Percentiles rank a stretch among this genome's conserved stretches.
These are phyloP conservation scores for Harpagoxenus sublaevis DNA, from an alignment of 2,888 invertebrate genomes.

Conservation along the genomic window DNA sequence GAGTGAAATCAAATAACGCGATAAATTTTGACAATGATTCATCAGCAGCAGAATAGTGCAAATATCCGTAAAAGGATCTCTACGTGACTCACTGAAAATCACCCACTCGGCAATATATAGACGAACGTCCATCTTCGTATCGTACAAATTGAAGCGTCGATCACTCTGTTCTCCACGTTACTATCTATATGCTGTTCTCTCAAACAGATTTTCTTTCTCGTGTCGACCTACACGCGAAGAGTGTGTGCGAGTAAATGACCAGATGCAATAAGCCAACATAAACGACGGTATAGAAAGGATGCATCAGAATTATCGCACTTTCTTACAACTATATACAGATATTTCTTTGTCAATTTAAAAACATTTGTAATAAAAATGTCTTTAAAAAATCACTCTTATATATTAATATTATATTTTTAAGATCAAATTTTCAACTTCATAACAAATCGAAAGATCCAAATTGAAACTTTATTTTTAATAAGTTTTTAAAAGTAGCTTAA, in stretches of 20 bases:
- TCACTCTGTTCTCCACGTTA: slow-evolving; percentile 22
- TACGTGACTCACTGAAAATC: slow-evolving; percentile 44
- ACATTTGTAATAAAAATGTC: neutral
- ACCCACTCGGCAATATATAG: slow-evolving; percentile 26
- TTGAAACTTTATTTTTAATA: neutral
- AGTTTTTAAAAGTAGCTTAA: neutral
- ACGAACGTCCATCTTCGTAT: slow-evolving; percentile 26
- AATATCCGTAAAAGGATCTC: slow-evolving; percentile 40
- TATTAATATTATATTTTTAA: neutral
- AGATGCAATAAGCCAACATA: neutral
- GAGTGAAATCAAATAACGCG: neutral
- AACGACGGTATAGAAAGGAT: neutral
- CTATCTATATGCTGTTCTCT: slow-evolving; percentile 8
- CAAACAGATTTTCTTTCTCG: slow-evolving; percentile 36
- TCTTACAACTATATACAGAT: too few relatives aligned
- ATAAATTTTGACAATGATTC: slow-evolving; percentile 26
- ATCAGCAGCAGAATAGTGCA: neutral
- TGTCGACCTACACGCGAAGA: slow-evolving; percentile 1
- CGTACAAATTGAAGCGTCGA: slow-evolving; percentile 50
- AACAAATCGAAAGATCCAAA: neutral
- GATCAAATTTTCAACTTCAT: neutral
- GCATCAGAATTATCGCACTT: neutral
- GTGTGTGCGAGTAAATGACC: slow-evolving; percentile 18
- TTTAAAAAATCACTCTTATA: neutral
- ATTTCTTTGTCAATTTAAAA: neutral